Percentiles rank a stretch among this genome's conserved stretches.
phyloP scores from a whole-genome alignment of 2,113 vertebrate species.

The Cyphomyrus discorhynchus region DNA sequence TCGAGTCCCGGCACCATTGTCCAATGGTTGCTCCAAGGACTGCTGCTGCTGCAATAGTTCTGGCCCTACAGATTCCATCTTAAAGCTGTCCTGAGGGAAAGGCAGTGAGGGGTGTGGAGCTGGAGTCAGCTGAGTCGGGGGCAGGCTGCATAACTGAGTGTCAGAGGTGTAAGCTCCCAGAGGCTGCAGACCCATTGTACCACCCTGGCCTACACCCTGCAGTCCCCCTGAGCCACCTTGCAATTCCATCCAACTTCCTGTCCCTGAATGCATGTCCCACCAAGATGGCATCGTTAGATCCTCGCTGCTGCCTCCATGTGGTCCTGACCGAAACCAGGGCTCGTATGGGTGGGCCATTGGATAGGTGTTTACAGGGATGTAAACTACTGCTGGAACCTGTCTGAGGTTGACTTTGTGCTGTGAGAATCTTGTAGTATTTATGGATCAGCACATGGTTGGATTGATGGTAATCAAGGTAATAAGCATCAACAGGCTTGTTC shows the following conservation, averaged over 20 bases:
- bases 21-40: slow-evolving; percentile 67
- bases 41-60: slow-evolving; percentile 66
- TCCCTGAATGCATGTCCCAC: slow-evolving; percentile 86
- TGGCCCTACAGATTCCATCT: slow-evolving; percentile 58
- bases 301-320: slow-evolving; percentile 64
- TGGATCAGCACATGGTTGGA: slow-evolving; percentile 11
- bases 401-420: neutral
- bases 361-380: slow-evolving; percentile 17
- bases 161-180: slow-evolving; percentile 75
- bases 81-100: slow-evolving; percentile 71
- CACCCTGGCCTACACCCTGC: slow-evolving; percentile 62
- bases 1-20: slow-evolving; percentile 49
- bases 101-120: slow-evolving; percentile 64
- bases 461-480: slow-evolving; percentile 2
- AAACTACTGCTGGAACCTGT: slow-evolving; percentile 25
- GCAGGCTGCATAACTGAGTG: slow-evolving; percentile 73
- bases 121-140: slow-evolving; percentile 62
- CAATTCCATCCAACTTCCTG: slow-evolving; percentile 84
- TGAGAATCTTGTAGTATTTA: slow-evolving; percentile 26
- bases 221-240: slow-evolving; percentile 63
- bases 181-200: slow-evolving; percentile 66
- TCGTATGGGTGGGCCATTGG: slow-evolving; percentile 88
- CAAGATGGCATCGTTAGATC: slow-evolving; percentile 76
- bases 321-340: slow-evolving; percentile 81
- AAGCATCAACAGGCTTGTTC: neutral